Percentiles rank a stretch among this genome's conserved stretches.
These are phyloP conservation scores for Smittia aterrima DNA, from an alignment of 2,888 invertebrate genomes.

Conservation along the genomic window DNA sequence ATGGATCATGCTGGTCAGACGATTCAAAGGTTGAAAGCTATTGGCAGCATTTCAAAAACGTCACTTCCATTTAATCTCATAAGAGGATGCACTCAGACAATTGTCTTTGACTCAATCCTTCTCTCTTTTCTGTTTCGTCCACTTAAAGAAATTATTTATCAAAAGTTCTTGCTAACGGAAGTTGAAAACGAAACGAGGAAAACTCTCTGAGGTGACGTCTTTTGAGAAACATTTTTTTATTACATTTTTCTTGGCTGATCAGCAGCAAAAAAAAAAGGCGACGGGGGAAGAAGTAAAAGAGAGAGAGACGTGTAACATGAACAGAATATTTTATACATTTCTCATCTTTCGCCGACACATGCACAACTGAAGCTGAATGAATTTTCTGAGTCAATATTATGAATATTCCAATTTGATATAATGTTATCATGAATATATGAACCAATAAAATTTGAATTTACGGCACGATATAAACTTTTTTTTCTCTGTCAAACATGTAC, in stretches of 20 bases:
- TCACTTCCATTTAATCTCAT: background rate
- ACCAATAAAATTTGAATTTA: constrained; percentile 25
- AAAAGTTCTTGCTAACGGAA: background rate
- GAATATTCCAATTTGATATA: constrained; percentile 32
- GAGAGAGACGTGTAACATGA: constrained; percentile 25
- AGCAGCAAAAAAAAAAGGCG: background rate
- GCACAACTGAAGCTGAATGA: background rate
- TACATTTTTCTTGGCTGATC: constrained; percentile 18
- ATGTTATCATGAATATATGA: constrained; percentile 21
- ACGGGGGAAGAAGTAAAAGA: background rate
- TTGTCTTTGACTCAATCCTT: background rate
- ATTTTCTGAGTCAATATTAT: constrained; percentile 24
- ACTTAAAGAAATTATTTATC: background rate
- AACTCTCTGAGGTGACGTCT: background rate
- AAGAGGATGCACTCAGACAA: background rate
- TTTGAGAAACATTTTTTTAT: constrained; percentile 19
- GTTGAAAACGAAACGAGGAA: background rate
- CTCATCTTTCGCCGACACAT: background rate
- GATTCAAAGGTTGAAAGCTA: background rate
- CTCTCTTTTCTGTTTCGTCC: background rate
- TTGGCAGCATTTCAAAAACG: background rate
- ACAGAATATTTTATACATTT: constrained; percentile 19
- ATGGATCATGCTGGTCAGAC: background rate
- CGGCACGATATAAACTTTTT: constrained; percentile 13
- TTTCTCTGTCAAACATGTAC: constrained; percentile 6